Evolutionary conservation across 2,888 invertebrate species (phyloP), one percentile per base, ranked within the genome.

Genomic region (Gibbula magus): DNA sequence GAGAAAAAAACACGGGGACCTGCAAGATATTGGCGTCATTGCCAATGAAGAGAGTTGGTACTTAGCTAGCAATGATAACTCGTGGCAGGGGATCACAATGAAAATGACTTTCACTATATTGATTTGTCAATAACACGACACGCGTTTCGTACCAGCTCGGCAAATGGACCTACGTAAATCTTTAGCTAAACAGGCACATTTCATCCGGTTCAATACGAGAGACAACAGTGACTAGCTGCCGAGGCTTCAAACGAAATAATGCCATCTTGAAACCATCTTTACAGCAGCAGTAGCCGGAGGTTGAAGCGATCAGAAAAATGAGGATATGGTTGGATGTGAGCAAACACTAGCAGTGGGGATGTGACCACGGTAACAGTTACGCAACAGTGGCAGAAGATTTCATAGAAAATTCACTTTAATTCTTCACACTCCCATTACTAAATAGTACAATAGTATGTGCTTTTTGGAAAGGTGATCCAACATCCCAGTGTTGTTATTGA

Each of bases 71-170:
- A 29, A 61, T 61, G 61, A 61, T 61, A 61, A 61, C 61, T 61
- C 13, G 61, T 29, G 61, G 61, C 29, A 61, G 16, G 29, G 20
- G 61, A 61, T 61, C 61, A 61, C 61, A 61, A 61, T 61, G 61
- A 61, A 61, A 61, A 22, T 25, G 61, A 61, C 61, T 61, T 61
- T 16, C 61, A 25, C 61, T 29, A 29, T 61, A 61, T 61, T 61
- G 61, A 61, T 61, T 61, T 61, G 61, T 32, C 61, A 61, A 61
- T 61, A 61, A 61, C 61, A 61, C 29, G 61, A 61, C 61, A 61
- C 61, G 29, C 61, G 61, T 61, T 61, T 61, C 61, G 61, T 61
- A 61, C 61, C 61, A 61, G 61, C 61, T 61, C 61, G 25, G 61
- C 61, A 61, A 61, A 61, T 61, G 61, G 61, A 61, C 22, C 29